Evolutionary conservation across 2,797 vertebrate species (phyloP), one percentile per base, ranked within the genome.

Genomic region (Menidia menidia): DNA sequence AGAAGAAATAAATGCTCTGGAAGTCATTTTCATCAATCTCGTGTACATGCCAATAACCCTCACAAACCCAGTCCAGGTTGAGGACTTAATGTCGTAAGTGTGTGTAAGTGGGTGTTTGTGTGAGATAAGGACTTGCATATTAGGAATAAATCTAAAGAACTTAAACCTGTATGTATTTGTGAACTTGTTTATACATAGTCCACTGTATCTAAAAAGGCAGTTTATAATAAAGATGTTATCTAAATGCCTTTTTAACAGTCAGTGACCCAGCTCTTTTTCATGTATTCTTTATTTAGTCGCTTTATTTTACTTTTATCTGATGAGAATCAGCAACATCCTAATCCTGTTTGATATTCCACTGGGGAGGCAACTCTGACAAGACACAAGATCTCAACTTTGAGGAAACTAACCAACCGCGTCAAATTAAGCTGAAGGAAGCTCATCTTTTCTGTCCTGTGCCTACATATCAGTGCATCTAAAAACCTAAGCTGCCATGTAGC

Each of bases 11-110:
- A 96, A 96, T 95, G 94, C 94, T 95, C 95, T 93, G 90, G 91
- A 95, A 95, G 93, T 95, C 90, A 95, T 97, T 96, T 96, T 95
- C 95, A 96, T 96, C 94, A 94, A 94, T 96, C 95, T 96, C 90
- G 69, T 93, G 88, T 93, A 95, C 92, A 95, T 95, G 93, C 88
- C 93, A 94, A 94, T 96, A 93, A 85, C 79, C 88, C 93, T 95
- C 93, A 90, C 62, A 56, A 78, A 88, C 87, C 73, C 65, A 52
- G 93, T 83, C 77, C 79, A 87, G 77, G 88, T 88, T 90, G 88
- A 93, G 92, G 92, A 87, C 85, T 86, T 92, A 94, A 89, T 91
- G 90, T 90, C 90, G 92, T 93, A 92, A 93, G 89, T 89, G 80
- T 94, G 92, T 84, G 80, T 78, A 39, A 60, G 69, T 56, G 85